These are phyloP conservation scores for Pantala flavescens DNA, from an alignment of 1,140 invertebrate genomes.

Conservation along the genomic window DNA sequence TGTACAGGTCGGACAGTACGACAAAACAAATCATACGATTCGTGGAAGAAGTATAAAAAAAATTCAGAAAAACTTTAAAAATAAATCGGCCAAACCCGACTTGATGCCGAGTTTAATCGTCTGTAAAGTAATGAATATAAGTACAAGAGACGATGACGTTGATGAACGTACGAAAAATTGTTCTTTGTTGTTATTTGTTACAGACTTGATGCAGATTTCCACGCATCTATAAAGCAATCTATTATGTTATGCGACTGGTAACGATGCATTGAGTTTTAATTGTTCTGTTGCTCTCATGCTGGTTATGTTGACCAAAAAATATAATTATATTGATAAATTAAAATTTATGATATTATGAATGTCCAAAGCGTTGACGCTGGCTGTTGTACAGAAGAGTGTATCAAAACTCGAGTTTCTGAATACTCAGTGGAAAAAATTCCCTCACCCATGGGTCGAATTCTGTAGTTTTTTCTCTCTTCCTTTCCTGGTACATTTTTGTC, in stretches of 20 bases:
- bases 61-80: no score
- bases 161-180: background rate
- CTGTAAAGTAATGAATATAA: no score
- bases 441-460: background rate
- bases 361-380: background rate
- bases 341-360: constrained; percentile 1
- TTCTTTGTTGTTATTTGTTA: background rate
- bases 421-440: background rate
- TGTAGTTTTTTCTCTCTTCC: background rate
- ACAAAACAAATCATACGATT: no score
- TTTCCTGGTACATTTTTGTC: background rate
- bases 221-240: background rate
- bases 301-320: constrained; percentile 2
- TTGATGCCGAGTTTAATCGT: no score
- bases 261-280: background rate
- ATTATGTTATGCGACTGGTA: background rate
- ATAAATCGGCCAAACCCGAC: no score
- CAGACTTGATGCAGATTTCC: background rate
- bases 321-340: background rate
- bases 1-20: no score
- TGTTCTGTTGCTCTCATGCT: constrained; percentile 8
- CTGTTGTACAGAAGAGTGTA: background rate
- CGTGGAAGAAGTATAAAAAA: no score
- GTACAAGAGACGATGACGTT: no score
- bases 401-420: no score